phyloP scores from a whole-genome alignment of 1,140 invertebrate species.

The Pseudomyrmex flavicornis region DNA sequence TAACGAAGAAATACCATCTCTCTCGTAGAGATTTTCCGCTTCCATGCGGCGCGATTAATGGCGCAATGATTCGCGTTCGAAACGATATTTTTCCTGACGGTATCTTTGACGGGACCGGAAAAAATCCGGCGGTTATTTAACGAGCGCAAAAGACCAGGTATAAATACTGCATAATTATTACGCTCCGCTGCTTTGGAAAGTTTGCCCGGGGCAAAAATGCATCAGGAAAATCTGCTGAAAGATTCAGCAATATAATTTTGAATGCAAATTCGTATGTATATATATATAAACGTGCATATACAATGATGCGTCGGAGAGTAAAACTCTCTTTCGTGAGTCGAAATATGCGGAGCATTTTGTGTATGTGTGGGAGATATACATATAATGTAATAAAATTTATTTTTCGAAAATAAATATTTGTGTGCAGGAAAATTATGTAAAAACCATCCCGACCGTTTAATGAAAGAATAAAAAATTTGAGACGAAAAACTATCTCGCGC shows the following conservation, averaged over 20 bases:
- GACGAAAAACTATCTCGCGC: no score
- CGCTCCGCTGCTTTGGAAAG: conserved; percentile 8
- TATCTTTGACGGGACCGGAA: neutral
- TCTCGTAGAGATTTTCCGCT: neutral
- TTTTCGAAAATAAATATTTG: neutral
- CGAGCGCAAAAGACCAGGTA: conserved; percentile 10
- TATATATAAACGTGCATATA: neutral
- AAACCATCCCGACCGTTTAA: neutral
- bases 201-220: neutral
- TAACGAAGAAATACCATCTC: no score
- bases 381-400: conserved; percentile 8
- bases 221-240: conserved; percentile 24
- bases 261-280: conserved; percentile 26
- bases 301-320: conserved; percentile 8
- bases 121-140: conserved; percentile 6
- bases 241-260: conserved; percentile 44
- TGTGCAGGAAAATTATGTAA: neutral
- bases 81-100: conserved; percentile 11
- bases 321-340: conserved; percentile 1
- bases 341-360: conserved; percentile 13
- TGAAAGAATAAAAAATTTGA: no score
- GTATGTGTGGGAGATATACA: no score
- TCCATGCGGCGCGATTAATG: neutral
- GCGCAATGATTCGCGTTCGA: conserved; percentile 8
- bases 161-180: conserved; percentile 38